These are phyloP conservation scores for Anguilla japonica DNA, from an alignment of 2,113 vertebrate genomes.

Conservation along the genomic window DNA sequence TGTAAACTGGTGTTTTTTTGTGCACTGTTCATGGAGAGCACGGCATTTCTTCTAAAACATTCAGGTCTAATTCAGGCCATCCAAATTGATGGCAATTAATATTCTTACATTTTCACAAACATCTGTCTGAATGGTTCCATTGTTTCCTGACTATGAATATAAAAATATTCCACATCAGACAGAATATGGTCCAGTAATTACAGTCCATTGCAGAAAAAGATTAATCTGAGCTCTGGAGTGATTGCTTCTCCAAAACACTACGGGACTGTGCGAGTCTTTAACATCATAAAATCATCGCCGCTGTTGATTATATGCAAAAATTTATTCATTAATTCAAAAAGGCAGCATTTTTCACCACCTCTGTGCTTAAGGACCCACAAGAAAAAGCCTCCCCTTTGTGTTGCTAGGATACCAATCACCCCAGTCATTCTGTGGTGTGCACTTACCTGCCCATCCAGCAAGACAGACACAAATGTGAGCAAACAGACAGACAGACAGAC, in stretches of 20 bases:
- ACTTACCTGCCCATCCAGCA: not conserved
- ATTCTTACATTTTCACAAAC: no score
- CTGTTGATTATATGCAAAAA: constrained; percentile 54
- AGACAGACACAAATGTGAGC: not conserved
- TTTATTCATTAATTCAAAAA: constrained; percentile 43
- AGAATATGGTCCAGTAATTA: not conserved
- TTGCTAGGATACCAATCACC: constrained; percentile 65
- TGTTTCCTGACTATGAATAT: not conserved
- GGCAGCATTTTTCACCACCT: constrained; percentile 35
- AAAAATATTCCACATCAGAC: not conserved
- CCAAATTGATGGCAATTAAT: no score
- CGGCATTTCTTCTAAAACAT: no score
- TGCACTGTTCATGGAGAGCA: no score
- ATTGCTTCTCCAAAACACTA: constrained; percentile 39
- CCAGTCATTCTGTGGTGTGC: constrained; percentile 48
- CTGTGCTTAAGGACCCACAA: constrained; percentile 30
- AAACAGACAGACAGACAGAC: not conserved
- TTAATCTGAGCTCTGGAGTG: constrained; percentile 20
- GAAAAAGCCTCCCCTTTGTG: constrained; percentile 44
- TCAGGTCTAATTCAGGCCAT: no score
- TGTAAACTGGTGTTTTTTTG: no score
- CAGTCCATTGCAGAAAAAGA: not conserved
- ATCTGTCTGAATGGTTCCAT: not conserved
- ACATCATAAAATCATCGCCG: constrained; percentile 30
- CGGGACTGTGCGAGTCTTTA: constrained; percentile 22